These are phyloP conservation scores for Nymphicus hollandicus DNA, from an alignment of 2,113 vertebrate species.

Conservation along the genomic window DNA sequence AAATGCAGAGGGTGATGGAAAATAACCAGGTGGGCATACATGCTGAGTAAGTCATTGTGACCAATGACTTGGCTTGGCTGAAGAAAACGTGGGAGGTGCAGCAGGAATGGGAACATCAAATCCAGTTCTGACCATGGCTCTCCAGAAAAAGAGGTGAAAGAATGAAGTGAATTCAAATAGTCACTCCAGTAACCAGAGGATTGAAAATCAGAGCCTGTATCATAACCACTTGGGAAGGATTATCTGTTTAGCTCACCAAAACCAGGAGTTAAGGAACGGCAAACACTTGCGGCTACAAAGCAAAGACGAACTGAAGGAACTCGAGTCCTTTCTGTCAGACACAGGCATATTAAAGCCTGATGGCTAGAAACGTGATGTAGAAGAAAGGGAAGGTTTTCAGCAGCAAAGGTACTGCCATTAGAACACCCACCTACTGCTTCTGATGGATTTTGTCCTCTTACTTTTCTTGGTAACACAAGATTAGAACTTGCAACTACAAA, in stretches of 20 bases:
- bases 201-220: neutral
- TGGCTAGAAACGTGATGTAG: neutral
- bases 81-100: neutral
- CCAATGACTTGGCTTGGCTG: neutral
- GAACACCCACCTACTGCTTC: neutral
- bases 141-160: neutral
- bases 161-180: neutral
- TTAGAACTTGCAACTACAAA: neutral
- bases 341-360: neutral
- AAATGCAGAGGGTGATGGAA: neutral
- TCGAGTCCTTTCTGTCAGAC: neutral
- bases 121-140: neutral
- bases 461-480: neutral
- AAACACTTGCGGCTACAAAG: neutral
- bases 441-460: neutral
- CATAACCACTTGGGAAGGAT: neutral
- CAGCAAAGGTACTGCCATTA: neutral
- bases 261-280: neutral
- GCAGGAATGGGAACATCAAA: neutral
- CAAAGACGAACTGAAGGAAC: neutral
- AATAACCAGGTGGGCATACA: neutral
- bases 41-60: neutral
- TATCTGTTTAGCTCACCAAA: neutral
- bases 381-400: neutral
- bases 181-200: neutral